Conservation (phyloP, 1,140 invertebrate genomes). For the Helicoverpa armigera region DNA sequence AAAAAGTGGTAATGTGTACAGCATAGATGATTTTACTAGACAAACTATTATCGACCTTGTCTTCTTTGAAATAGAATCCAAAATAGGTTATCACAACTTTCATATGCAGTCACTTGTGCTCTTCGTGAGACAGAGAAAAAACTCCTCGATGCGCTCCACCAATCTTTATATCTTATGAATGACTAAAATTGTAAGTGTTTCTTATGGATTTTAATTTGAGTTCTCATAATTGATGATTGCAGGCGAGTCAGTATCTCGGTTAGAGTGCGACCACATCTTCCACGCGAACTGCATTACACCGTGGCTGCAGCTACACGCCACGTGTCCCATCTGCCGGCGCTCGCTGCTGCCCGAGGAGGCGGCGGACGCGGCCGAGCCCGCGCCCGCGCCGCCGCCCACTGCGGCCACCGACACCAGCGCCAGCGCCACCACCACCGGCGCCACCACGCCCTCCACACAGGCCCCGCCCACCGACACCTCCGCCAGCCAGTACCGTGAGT, state of each 20-base stretch:
- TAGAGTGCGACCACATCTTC: constrained; percentile 97
- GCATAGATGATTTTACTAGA: too few relatives aligned
- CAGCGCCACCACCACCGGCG: not conserved
- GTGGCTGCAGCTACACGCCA: constrained; percentile 98
- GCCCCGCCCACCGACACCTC: constrained; percentile 14
- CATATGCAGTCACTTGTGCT: too few relatives aligned
- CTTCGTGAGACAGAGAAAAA: too few relatives aligned
- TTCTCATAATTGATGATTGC: constrained; percentile 45
- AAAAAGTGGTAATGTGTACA: too few relatives aligned
- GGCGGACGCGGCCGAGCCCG: constrained; percentile 63
- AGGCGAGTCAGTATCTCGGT: constrained; percentile 93
- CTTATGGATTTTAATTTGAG: too few relatives aligned
- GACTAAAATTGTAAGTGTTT: too few relatives aligned
- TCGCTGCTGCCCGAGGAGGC: constrained; percentile 87
- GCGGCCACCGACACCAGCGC: not conserved
- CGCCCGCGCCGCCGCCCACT: constrained; percentile 1
- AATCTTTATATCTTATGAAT: too few relatives aligned
- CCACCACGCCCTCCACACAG: constrained; percentile 15
- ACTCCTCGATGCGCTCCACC: too few relatives aligned
- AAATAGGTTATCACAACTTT: too few relatives aligned
- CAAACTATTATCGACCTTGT: too few relatives aligned
- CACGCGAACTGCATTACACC: constrained; percentile 97
- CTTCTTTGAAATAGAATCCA: too few relatives aligned
- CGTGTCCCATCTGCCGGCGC: constrained; percentile 97
- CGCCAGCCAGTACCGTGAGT: constrained; percentile 36